phyloP scores from a whole-genome alignment of 2,888 invertebrate genomes.

The Amphipoea lucens region DNA sequence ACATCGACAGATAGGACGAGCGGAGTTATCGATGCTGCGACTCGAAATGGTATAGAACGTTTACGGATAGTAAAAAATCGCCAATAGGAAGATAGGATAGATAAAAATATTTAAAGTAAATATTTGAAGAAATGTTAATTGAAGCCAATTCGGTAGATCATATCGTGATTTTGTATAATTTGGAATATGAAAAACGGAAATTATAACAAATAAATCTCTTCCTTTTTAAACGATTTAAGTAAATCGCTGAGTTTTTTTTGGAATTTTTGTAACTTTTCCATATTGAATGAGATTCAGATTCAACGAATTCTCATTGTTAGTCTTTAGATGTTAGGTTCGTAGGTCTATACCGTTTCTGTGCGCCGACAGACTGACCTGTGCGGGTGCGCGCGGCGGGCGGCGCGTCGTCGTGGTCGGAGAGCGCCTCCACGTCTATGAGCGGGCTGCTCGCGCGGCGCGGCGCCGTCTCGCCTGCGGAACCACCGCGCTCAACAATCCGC shows the following conservation, averaged over 20 bases:
- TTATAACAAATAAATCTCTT: constrained; percentile 20
- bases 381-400: constrained; percentile 87
- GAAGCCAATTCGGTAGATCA: constrained; percentile 51
- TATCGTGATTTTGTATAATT: constrained; percentile 37
- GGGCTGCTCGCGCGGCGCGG: constrained; percentile 91
- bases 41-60: constrained; percentile 87
- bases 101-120: constrained; percentile 52
- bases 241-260: constrained; percentile 1
- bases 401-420: constrained; percentile 90
- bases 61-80: constrained; percentile 55
- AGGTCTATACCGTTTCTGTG: constrained; percentile 84
- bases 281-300: constrained; percentile 19
- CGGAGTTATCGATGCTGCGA: constrained; percentile 84
- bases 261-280: background rate
- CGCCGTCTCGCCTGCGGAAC: constrained; percentile 91
- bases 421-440: constrained; percentile 92
- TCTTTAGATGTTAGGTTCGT: constrained; percentile 32
- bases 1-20: constrained; percentile 87
- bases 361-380: constrained; percentile 89
- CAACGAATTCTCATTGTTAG: constrained; percentile 10
- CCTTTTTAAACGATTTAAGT: constrained; percentile 8
- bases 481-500: constrained; percentile 73
- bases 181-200: constrained; percentile 22
- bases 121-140: constrained; percentile 57
- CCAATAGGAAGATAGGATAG: constrained; percentile 58